A percentile compares a stretch with the other conserved stretches of the same genome.
These are phyloP conservation scores for Hypsibius dujardini DNA, from an alignment of 1,140 invertebrate genomes.

Conservation along the genomic window DNA sequence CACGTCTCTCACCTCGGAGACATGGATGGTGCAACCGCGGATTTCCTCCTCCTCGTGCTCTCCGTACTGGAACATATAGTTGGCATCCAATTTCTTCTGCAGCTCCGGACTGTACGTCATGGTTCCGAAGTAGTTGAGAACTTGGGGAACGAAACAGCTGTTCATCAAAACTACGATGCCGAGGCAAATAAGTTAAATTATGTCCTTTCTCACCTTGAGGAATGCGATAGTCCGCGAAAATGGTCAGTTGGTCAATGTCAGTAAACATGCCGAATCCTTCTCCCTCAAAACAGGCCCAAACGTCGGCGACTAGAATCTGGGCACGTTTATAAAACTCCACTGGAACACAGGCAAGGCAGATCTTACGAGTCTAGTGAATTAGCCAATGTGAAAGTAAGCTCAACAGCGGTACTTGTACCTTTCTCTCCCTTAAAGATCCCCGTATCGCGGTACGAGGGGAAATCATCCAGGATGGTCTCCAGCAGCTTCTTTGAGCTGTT, in stretches of 20 bases:
- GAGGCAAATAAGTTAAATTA: neutral
- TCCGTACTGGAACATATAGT: slow-evolving; percentile 49
- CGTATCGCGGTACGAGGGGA: slow-evolving; percentile 68
- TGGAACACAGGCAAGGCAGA: slow-evolving; percentile 29
- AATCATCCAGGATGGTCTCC: slow-evolving; percentile 55
- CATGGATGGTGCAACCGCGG: slow-evolving; percentile 70
- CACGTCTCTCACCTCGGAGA: slow-evolving; percentile 49
- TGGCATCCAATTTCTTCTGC: slow-evolving; percentile 45
- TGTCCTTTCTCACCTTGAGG: too few species aligned
- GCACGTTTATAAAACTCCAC: slow-evolving; percentile 79
- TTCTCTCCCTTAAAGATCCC: slow-evolving; percentile 45
- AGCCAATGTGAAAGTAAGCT: slow-evolving; percentile 16
- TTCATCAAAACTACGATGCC: slow-evolving; percentile 1
- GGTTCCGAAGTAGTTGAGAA: slow-evolving; percentile 61
- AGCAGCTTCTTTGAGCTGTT: slow-evolving; percentile 57
- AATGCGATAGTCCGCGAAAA: slow-evolving; percentile 79
- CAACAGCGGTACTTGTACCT: slow-evolving; percentile 33
- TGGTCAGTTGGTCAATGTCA: slow-evolving; percentile 71
- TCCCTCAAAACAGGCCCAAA: slow-evolving; percentile 71
- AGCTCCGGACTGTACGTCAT: slow-evolving; percentile 57
- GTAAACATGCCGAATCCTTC: slow-evolving; percentile 55
- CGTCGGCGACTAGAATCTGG: slow-evolving; percentile 77
- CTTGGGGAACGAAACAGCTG: slow-evolving; percentile 46
- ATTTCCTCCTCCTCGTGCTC: slow-evolving; percentile 70
- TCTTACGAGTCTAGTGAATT: too few species aligned